Conservation (phyloP, 2,797 vertebrate genomes). For the Pagetopsis macropterus region DNA sequence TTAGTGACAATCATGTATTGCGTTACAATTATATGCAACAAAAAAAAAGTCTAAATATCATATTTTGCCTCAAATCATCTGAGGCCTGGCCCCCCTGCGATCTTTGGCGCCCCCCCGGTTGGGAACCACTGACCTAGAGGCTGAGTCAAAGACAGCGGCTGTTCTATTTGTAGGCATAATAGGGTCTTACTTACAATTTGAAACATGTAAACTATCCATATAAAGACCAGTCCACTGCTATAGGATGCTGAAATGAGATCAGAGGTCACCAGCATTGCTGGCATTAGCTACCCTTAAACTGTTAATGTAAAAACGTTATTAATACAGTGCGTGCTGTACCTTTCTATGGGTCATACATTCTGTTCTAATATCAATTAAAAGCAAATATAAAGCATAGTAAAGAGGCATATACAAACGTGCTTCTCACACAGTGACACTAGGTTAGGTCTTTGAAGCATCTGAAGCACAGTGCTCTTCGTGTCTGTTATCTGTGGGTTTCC, state of each 20-base stretch:
- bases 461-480: constrained; percentile 34
- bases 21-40: too few species aligned
- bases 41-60: too few species aligned
- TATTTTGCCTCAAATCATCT: too few species aligned
- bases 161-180: constrained; percentile 37
- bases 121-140: neutral
- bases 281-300: constrained; percentile 25
- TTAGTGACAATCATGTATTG: too few species aligned
- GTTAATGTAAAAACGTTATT: constrained; percentile 16
- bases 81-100: too few species aligned
- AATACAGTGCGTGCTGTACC: constrained; percentile 12
- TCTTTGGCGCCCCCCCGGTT: too few species aligned
- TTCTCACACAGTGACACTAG: constrained; percentile 10
- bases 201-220: constrained; percentile 57
- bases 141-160: neutral
- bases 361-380: constrained; percentile 4
- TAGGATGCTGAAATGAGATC: constrained; percentile 57
- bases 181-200: constrained; percentile 52
- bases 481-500: constrained; percentile 50
- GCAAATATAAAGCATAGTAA: constrained; percentile 2
- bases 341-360: neutral
- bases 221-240: constrained; percentile 43
- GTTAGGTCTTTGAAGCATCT: constrained; percentile 28
- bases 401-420: neutral
- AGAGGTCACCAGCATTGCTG: constrained; percentile 31